phyloP scores from a whole-genome alignment of 2,797 vertebrate species.

The Micromesistius poutassou region DNA sequence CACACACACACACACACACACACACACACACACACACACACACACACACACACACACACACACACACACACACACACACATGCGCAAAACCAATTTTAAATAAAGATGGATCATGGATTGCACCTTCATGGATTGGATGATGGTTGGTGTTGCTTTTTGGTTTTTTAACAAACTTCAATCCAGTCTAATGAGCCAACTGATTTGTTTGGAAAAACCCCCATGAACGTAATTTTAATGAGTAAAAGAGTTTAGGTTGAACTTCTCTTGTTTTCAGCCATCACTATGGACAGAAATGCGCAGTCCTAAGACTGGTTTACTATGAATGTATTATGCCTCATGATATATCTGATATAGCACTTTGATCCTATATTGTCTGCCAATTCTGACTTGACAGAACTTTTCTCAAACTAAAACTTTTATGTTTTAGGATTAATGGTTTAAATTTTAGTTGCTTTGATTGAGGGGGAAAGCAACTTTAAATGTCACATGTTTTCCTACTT shows the following conservation, averaged over 20 bases:
- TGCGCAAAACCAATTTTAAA: neutral
- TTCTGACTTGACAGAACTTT: neutral
- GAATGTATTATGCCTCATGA: neutral
- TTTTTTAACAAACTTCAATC: neutral
- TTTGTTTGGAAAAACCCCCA: neutral
- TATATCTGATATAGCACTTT: constrained; percentile 1
- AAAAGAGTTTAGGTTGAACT: neutral
- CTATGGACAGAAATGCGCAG: neutral
- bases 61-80: too few relatives aligned
- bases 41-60: too few relatives aligned
- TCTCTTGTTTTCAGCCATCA: neutral
- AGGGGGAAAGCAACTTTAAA: neutral
- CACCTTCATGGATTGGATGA: neutral
- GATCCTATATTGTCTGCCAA: neutral
- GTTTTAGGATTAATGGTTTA: neutral
- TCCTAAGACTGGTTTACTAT: neutral
- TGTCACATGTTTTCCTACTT: neutral
- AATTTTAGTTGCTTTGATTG: neutral
- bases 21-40: too few relatives aligned
- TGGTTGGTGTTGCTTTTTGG: constrained; percentile 1
- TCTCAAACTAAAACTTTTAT: neutral
- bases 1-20: too few relatives aligned
- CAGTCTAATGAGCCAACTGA: neutral
- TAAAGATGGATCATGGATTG: neutral
- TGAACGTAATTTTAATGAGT: neutral